Evolutionary conservation across 2,797 vertebrate genomes (phyloP), one percentile per base, ranked within the genome.

Genomic region (Nyctalus aviator): DNA sequence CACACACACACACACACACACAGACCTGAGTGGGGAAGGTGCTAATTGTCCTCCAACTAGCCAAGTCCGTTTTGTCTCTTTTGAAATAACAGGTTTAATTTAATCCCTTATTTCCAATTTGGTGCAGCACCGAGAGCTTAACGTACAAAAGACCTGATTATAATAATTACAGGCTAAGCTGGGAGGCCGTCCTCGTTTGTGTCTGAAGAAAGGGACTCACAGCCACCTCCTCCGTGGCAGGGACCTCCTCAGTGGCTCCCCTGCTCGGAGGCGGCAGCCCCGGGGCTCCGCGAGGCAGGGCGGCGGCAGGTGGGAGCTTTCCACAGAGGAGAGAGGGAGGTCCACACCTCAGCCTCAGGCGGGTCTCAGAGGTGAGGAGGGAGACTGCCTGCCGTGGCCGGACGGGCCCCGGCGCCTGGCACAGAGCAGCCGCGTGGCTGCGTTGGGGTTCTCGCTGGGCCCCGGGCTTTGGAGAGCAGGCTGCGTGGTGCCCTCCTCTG

Each of bases 91-190:
- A 89, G 96, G 84, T 89, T 96, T 94, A 83, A 96, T 93, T 92
- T 91, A 93, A 96, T 95, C 95, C 57, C 82, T 94, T 76, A 82
- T 91, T 97, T 97, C 69, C 23, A 14, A 88, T 89, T 93, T 91
- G 86, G 78, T 75, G 37, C 50, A 21, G 88, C 94, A 95, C 94
- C 92, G 77, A 81, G 17, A 90, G 84, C 94, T 0, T 84, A 84
- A 96, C 97, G 84, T 84, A 81, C 91, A 96, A 97, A 96, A 95
- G 86, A 95, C 95, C 92, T 97, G 57, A 32, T 96, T 96, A 92
- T 10, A 78, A 21, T 97, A 96, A 97, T 92, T 97, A 91, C 82
- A 88, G 95, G 94, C 46, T 53, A 91, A 95, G 94, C 46, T 35
- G 82, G 83, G 96, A 92, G 64, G 68, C 55, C 55, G 90, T 53